Conservation (phyloP, 2,113 vertebrate species). For the Apus apus region DNA sequence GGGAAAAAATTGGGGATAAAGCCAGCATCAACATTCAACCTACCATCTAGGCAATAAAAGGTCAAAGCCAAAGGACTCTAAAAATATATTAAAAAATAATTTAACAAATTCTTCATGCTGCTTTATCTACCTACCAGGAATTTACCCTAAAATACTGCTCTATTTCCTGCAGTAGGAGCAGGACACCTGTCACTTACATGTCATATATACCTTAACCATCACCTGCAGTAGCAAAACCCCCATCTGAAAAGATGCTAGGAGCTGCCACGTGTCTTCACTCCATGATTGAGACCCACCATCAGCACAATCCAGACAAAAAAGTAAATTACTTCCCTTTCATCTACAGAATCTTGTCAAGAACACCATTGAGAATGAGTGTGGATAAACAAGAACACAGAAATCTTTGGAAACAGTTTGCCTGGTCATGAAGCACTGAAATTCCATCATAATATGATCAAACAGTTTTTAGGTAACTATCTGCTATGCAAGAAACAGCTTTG, state of each 20-base stretch:
- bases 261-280: background rate
- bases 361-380: background rate
- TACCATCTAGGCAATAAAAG: background rate
- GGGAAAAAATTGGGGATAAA: background rate
- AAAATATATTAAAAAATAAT: background rate
- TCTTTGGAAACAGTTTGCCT: background rate
- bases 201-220: background rate
- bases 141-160: background rate
- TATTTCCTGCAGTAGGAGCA: background rate
- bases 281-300: background rate
- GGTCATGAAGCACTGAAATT: background rate
- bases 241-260: background rate
- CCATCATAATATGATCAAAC: fast-evolving
- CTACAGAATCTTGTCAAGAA: background rate
- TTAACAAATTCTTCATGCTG: background rate
- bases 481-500: background rate
- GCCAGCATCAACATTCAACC: background rate
- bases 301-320: background rate
- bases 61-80: background rate
- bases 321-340: background rate
- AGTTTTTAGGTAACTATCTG: background rate
- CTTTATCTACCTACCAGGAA: background rate
- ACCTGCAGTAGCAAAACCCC: background rate
- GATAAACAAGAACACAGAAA: background rate
- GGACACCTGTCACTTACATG: background rate